Percentiles rank a stretch among this genome's conserved stretches.
phyloP scores from a whole-genome alignment of 2,113 vertebrate genomes.

The Panurus biarmicus region DNA sequence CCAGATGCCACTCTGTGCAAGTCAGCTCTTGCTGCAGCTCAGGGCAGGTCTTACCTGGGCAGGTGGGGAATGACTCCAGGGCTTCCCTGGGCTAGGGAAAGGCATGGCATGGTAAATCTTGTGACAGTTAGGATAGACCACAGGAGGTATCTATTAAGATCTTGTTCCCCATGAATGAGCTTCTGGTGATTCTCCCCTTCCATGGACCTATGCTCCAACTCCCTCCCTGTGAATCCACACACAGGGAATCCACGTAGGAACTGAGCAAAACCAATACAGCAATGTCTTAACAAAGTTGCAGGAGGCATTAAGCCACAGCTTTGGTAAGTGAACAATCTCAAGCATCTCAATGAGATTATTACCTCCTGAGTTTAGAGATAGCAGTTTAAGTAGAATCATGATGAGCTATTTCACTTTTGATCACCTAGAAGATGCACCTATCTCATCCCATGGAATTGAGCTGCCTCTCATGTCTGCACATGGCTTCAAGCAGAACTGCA shows the following conservation, averaged over 20 bases:
- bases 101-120: neutral
- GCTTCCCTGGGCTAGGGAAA: neutral
- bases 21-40: neutral
- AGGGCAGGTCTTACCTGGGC: neutral
- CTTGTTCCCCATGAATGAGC: neutral
- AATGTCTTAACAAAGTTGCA: neutral
- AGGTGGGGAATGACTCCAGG: neutral
- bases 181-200: neutral
- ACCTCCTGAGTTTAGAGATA: neutral
- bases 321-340: neutral
- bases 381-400: neutral
- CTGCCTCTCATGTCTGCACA: neutral
- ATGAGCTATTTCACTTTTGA: neutral
- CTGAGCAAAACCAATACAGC: neutral
- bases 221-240: neutral
- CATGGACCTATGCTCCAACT: neutral
- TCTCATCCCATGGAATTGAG: neutral
- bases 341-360: neutral
- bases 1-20: rapidly evolving
- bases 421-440: neutral
- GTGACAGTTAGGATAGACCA: neutral
- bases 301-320: neutral
- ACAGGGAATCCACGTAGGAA: neutral
- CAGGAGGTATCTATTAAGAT: neutral
- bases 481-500: neutral